Base-by-base conservation (phyloP, 2,797 vertebrate species). In the Toxotes lorentzi region DNA sequence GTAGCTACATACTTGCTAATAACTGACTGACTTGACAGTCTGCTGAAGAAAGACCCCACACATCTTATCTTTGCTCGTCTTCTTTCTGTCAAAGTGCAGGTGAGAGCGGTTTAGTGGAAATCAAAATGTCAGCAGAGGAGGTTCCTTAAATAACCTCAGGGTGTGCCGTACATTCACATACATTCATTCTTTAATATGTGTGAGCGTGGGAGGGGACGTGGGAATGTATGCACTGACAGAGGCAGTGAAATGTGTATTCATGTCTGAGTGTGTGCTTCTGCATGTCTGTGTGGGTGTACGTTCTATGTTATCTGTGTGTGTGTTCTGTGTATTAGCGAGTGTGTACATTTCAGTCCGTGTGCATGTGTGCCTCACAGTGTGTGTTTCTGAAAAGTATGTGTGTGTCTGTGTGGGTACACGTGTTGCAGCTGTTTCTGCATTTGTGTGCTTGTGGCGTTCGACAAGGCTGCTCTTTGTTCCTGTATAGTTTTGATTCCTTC, bases 401-500 rank as follows among this genome's bases (percentile, higher is more conserved):
- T 38, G 23, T 35, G 68, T 17, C 1, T 67, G 66, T 19, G 69
- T 58, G 67, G 32, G 57, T 59, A 53, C 3, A 51, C 69, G 63
- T 64, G 65, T 6, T 67, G 61, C 61, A 67, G 72, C 57, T 27
- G 19, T 73, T 76, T 67, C 73, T 47, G 21, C 56, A 40, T 83
- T 57, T 66, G 27, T 14, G 19, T 47, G 4, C 59, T 67, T 76
- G 68, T 72, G 77, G 14, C 56, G 68, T 89, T 84, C 65, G 74
- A 86, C 53, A 34, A 53, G 58, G 65, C 48, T 81, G 57, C 58
- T 76, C 35, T 64, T 89, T 85, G 64, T 86, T 76, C 27, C 38
- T 12, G 24, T 48, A 17, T 24, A 69, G 68, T 84, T 85, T 56
- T 56, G 76, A 85, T 70, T 83, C 72, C 54, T 30, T 66, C 54